Evolutionary conservation across 1,140 invertebrate species (phyloP), one percentile per base, ranked within the genome.

Genomic region (Rhopalosiphum padi): DNA sequence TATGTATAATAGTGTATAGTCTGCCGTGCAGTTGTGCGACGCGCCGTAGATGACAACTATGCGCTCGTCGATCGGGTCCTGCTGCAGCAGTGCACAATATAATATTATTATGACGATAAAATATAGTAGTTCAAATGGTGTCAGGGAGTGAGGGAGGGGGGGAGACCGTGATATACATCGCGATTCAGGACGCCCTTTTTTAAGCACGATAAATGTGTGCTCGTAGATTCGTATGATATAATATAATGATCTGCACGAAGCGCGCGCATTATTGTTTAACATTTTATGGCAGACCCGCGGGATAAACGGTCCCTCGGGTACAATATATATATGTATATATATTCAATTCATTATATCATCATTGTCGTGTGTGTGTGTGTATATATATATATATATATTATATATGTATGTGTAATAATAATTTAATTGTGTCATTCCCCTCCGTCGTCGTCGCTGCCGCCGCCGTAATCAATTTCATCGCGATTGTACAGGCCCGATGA

Each of bases 261-360:
- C 5, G 4, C 4, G 43, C 8, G 21, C 35, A 35, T 89, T 35
- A 85, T 43, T 85, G 83, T 85, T 85, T 43, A 86, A 86, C 85
- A 43, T 46, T 68, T 68, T 86, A 53, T 55, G 87, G 35, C 48
- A 22, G 35, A 86, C 85, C 5, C 43, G 87, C 48, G 87, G 43
- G 43, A 87, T 55, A 37, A 89, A 89, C 51, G 48, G n/a, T 89
- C 48, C 87, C 87, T 55, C 87, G 87, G n/a, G 35, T 55, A 55
- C 48, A 37, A 89, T 37, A 21, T 30, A 68, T 30, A 60, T 68
- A 15, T 48, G 15, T n/a, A n/a, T 68, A 68, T n/a, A n/a, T 5
- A n/a, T 68, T n/a, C 60, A 22, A 68, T 68, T 68, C 60, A 68
- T 68, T 68, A 68, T 68, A 68, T 68, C 60, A n/a, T 68, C 60